Evolutionary conservation across 1,140 invertebrate genomes (phyloP).

Genomic region (Drosophila pectinifera): DNA sequence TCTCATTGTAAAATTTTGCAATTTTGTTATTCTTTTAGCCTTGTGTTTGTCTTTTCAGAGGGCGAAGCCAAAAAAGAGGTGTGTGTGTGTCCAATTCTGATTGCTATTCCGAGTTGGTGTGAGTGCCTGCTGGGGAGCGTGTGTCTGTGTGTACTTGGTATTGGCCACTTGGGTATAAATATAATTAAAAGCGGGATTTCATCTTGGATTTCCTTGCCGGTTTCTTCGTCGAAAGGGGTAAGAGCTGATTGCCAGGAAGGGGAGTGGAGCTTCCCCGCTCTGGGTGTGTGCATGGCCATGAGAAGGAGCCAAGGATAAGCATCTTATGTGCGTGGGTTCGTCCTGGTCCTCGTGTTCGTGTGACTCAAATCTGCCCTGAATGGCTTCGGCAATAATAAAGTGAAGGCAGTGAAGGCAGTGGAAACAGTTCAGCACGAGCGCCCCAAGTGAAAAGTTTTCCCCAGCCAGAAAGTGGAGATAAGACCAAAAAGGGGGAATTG

Average conservation of each 20-base stretch:
- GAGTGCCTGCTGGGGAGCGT: slow-evolving; percentile 3
- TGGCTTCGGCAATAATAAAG: slow-evolving; percentile 52
- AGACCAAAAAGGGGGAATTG: slow-evolving; percentile 23
- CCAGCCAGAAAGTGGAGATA: slow-evolving; percentile 17
- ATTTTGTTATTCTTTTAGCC: slow-evolving; percentile 30
- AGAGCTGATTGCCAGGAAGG: slow-evolving; percentile 57
- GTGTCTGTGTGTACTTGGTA: slow-evolving; percentile 35
- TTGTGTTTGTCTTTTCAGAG: slow-evolving; percentile 26
- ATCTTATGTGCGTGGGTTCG: slow-evolving; percentile 46
- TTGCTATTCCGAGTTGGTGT: slow-evolving; percentile 7
- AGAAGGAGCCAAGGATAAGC: slow-evolving; percentile 55
- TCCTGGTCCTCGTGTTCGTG: not conserved
- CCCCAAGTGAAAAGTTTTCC: slow-evolving; percentile 35
- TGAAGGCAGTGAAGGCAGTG: slow-evolving; percentile 35
- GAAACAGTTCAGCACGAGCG: slow-evolving; percentile 49
- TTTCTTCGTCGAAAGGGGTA: slow-evolving; percentile 47
- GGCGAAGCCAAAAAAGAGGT: not conserved
- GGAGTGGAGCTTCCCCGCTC: slow-evolving; percentile 11
- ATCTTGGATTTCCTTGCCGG: slow-evolving; percentile 52
- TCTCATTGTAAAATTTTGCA: slow-evolving; percentile 15
- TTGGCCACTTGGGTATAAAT: slow-evolving; percentile 77
- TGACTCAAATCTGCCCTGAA: slow-evolving; percentile 42
- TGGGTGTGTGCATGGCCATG: slow-evolving; percentile 24
- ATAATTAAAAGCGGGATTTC: slow-evolving; percentile 77
- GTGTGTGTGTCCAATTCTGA: slow-evolving; percentile 3